These are phyloP conservation scores for Nannobrachium achirus DNA, from an alignment of 2,113 vertebrate species.

Conservation along the genomic window DNA sequence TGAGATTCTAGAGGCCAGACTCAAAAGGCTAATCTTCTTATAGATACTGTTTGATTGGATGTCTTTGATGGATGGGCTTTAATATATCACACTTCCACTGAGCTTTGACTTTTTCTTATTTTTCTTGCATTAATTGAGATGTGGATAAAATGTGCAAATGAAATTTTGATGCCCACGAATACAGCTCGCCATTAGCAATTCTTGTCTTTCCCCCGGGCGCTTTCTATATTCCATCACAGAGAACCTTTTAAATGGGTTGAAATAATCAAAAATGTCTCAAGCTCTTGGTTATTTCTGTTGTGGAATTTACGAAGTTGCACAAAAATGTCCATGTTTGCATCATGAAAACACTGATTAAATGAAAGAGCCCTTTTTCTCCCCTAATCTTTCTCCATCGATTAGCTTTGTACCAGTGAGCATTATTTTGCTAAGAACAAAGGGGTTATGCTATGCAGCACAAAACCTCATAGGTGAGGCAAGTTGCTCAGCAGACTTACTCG, in stretches of 20 bases:
- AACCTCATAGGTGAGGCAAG: slow-evolving; percentile 9
- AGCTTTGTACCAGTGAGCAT: slow-evolving; percentile 38
- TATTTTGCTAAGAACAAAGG: slow-evolving; percentile 56
- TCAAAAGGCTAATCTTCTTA: slow-evolving; percentile 36
- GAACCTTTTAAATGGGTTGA: slow-evolving; percentile 48
- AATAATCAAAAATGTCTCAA: slow-evolving; percentile 59
- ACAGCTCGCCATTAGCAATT: slow-evolving; percentile 12
- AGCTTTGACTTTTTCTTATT: slow-evolving; percentile 28
- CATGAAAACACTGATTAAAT: slow-evolving; percentile 71
- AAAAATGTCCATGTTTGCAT: slow-evolving; percentile 71
- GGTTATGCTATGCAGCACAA: slow-evolving; percentile 20
- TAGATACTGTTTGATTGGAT: slow-evolving; percentile 22
- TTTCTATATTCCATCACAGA: slow-evolving; percentile 31
- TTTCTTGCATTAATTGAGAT: slow-evolving; percentile 44
- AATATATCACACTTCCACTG: slow-evolving; percentile 21
- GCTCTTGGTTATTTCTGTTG: slow-evolving; percentile 38
- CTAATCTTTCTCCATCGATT: slow-evolving; percentile 55
- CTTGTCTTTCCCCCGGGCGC: slow-evolving; percentile 35
- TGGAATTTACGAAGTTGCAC: slow-evolving; percentile 68
- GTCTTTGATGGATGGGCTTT: slow-evolving; percentile 30
- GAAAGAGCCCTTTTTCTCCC: slow-evolving; percentile 30
- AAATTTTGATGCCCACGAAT: slow-evolving; percentile 20
- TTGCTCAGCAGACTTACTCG: neutral
- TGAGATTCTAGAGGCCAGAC: slow-evolving; percentile 23
- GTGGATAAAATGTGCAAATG: slow-evolving; percentile 26